Conservation (phyloP, 2,888 invertebrate genomes). For the Limenitis camilla region DNA sequence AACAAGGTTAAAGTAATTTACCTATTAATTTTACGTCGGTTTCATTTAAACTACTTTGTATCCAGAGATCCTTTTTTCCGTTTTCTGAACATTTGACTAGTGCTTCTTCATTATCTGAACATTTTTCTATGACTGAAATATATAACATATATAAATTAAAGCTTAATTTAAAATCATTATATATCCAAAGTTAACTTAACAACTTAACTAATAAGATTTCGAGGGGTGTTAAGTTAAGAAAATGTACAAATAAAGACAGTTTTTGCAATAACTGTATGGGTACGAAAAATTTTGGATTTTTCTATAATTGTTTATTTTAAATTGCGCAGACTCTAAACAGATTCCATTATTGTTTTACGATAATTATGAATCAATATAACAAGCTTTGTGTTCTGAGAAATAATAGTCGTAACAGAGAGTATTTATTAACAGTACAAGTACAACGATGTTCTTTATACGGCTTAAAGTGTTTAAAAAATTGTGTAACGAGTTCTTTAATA, state of each 20-base stretch:
- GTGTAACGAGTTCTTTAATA: neutral
- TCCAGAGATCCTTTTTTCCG: conserved; percentile 50
- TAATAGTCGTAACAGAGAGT: no score
- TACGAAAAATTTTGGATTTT: neutral
- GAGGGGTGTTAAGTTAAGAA: neutral
- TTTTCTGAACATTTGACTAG: conserved; percentile 50
- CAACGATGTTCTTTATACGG: no score
- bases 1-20: conserved; percentile 23
- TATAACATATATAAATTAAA: conserved; percentile 9
- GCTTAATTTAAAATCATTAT: neutral
- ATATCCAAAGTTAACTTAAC: no score
- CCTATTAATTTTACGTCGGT: conserved; percentile 54
- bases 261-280: neutral
- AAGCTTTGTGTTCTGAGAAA: no score
- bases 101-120: conserved; percentile 41
- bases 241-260: neutral
- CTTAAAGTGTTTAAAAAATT: neutral
- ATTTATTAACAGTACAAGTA: no score
- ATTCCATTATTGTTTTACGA: neutral
- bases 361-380: neutral
- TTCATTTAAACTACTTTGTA: conserved; percentile 42
- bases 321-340: neutral
- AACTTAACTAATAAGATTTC: no score
- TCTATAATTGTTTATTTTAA: neutral
- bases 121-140: conserved; percentile 64